Base-by-base conservation (phyloP, 2,113 vertebrate genomes). In the Tylochromis polylepis region DNA sequence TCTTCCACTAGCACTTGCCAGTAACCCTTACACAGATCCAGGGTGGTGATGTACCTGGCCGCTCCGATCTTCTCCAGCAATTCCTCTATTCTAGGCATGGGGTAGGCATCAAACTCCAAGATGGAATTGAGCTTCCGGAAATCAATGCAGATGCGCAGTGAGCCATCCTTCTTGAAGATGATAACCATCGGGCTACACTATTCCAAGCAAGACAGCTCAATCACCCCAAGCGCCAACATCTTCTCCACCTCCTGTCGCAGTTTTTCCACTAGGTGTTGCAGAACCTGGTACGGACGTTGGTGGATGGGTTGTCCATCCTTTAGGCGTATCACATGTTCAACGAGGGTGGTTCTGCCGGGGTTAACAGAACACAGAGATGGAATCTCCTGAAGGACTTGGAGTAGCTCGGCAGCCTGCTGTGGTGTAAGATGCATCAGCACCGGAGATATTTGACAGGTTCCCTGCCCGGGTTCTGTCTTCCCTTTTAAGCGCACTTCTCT, bases 171-270 rank as follows among this genome's bases (percentile, higher is more conserved):
- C 4, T 29, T 59, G 14, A 3, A 29, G 57, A 59, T 59, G 24
- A 59, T 59, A 14, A 59, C 57, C 22, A 57, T 22, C 3, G 6
- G 55, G 0, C 55, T 4, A 56, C 24, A 27, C 4, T 14, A 2
- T 0, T 0, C 24, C 8, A 8, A 31, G 14, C 14, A 59, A 0
- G 14, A 4, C 2, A 2, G 24, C 10, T 81, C 27, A 0, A 22
- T 62, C 5, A 62, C 16, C 4, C 79, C 16, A 10, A 34, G 41
- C 1, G 16, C 7, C 11, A 53, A 12, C 18, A 36, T 78, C 16
- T 31, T 46, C 8, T 29, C 3, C 6, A 60, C 22, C 20, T 78
- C 24, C 0, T 81, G 18, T 0, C 2, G 3, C 9, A 51, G 2
- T 1, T 34, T 24, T 1, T 27, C 56, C 56, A 27, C 22, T 14